These are phyloP conservation scores for Tenthredo amoena DNA, from an alignment of 2,888 invertebrate species.

Conservation along the genomic window DNA sequence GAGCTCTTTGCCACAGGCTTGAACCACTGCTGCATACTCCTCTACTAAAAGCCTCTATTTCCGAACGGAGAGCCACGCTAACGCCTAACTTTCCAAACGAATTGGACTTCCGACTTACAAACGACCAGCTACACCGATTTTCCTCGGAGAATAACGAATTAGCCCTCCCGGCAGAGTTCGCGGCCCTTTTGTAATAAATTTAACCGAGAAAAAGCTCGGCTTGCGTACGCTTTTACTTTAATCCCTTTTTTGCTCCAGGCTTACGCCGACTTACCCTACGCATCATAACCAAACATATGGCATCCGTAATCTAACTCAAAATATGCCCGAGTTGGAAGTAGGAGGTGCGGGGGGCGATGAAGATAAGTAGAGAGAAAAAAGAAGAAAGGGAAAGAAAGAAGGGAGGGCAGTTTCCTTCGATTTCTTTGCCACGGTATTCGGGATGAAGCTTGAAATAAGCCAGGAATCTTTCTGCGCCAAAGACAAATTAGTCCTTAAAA, in stretches of 20 bases:
- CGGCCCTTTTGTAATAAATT: slow-evolving; percentile 39
- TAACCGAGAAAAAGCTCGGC: slow-evolving; percentile 36
- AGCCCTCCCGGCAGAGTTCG: slow-evolving; percentile 14
- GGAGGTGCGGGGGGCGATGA: not conserved
- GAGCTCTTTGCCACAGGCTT: slow-evolving; percentile 20
- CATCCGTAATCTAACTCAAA: slow-evolving; percentile 35
- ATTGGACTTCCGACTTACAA: slow-evolving; percentile 46
- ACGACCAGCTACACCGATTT: slow-evolving; percentile 35
- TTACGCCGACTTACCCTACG: slow-evolving; percentile 9
- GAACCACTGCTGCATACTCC: slow-evolving; percentile 8
- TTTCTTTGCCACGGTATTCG: not conserved
- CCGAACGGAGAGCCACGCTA: slow-evolving; percentile 14
- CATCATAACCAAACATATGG: slow-evolving; percentile 35
- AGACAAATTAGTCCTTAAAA: slow-evolving; percentile 30
- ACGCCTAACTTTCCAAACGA: slow-evolving; percentile 44
- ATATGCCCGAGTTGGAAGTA: not conserved
- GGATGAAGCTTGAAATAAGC: not conserved
- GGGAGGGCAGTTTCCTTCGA: not conserved
- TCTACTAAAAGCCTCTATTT: slow-evolving; percentile 40
- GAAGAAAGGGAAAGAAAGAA: not conserved
- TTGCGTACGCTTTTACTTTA: slow-evolving; percentile 28
- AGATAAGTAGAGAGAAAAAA: not conserved
- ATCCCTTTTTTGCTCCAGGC: slow-evolving; percentile 24
- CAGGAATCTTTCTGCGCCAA: not conserved
- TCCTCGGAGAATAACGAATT: slow-evolving; percentile 32